phyloP scores from a whole-genome alignment of 2,888 invertebrate genomes.

The Netelia fuscicornis region DNA sequence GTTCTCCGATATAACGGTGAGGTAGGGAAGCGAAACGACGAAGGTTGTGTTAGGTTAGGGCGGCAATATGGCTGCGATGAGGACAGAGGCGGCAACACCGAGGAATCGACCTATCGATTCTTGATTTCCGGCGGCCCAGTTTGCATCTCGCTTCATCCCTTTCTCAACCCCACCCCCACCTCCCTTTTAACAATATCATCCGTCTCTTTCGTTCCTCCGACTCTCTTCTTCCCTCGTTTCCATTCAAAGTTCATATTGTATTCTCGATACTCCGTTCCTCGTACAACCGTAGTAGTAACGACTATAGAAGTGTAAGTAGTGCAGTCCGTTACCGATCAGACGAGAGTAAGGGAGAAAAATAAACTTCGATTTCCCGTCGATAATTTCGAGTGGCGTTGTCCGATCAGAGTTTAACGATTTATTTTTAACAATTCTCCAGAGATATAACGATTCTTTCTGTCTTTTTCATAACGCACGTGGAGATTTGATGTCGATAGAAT shows the following conservation, averaged over 20 bases:
- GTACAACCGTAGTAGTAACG: conserved; percentile 3
- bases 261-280: conserved; percentile 12
- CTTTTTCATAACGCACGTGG: too few relatives aligned
- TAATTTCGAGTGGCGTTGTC: not conserved
- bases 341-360: not conserved
- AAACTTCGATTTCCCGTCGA: not conserved
- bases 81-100: conserved; percentile 37
- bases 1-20: not conserved
- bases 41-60: conserved; percentile 67
- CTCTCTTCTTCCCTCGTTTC: conserved; percentile 18
- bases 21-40: conserved; percentile 35
- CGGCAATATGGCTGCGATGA: conserved; percentile 59
- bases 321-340: conserved; percentile 28
- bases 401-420: not conserved
- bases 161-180: not conserved
- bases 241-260: conserved; percentile 41
- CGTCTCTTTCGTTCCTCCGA: not conserved
- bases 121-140: conserved; percentile 70
- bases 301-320: conserved; percentile 15
- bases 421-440: too few relatives aligned
- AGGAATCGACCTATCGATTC: conserved; percentile 70
- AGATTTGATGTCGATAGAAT: too few relatives aligned
- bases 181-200: conserved; percentile 20
- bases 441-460: too few relatives aligned
- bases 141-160: conserved; percentile 35